Evolutionary conservation across 2,113 vertebrate species (phyloP).

Genomic region (Rhinolophus sinicus): DNA sequence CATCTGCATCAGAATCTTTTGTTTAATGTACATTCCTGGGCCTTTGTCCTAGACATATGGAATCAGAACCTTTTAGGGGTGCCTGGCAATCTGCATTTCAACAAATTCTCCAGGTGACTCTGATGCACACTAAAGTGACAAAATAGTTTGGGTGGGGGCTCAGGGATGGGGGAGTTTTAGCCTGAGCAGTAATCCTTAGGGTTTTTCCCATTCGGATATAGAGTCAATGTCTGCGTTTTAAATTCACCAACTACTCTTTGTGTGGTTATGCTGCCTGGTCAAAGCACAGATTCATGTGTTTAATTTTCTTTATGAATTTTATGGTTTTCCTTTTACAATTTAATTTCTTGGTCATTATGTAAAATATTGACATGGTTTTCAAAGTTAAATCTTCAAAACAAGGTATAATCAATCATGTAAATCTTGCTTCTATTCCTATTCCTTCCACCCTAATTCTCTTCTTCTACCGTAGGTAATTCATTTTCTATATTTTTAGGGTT

Average conservation of each 20-base stretch:
- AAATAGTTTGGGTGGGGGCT: background rate
- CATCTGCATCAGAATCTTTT: constrained; percentile 40
- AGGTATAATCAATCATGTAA: background rate
- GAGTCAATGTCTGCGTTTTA: background rate
- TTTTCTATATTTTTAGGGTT: background rate
- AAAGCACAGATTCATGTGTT: background rate
- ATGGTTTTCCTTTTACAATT: background rate
- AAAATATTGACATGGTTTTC: background rate
- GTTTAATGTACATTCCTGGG: background rate
- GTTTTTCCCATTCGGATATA: background rate
- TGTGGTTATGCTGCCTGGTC: background rate
- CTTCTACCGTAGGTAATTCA: background rate
- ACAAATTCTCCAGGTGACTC: background rate
- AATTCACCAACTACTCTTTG: background rate
- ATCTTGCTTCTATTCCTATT: background rate
- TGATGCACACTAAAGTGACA: background rate
- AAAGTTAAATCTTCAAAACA: background rate
- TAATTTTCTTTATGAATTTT: background rate
- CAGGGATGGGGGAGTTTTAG: background rate
- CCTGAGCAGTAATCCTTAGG: background rate
- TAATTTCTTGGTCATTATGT: constrained; percentile 23
- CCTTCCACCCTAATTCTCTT: background rate
- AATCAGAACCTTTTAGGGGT: background rate
- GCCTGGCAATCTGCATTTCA: background rate
- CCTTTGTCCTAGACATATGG: background rate